Percentiles rank a stretch among this genome's conserved stretches.
Conservation (phyloP, 2,888 invertebrate species). For the Latheticus oryzae region DNA sequence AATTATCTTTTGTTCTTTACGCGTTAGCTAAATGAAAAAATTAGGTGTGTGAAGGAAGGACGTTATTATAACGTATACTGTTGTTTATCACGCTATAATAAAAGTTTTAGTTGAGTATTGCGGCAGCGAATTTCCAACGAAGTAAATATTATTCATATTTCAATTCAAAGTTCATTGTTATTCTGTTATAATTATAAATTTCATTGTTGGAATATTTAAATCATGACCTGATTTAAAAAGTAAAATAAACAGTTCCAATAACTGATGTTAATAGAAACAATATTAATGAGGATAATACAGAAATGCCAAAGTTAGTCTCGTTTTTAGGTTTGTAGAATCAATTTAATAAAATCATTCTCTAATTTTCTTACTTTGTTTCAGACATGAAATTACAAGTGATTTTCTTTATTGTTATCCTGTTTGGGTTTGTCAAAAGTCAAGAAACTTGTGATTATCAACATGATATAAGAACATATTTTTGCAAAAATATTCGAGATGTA, state of each 20-base stretch:
- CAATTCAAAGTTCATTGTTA: constrained; percentile 28
- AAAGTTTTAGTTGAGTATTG: constrained; percentile 19
- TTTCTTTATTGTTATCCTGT: background rate
- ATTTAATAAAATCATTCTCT: background rate
- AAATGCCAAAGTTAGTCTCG: constrained; percentile 11
- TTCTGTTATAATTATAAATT: constrained; percentile 8
- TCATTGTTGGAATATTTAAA: constrained; percentile 35
- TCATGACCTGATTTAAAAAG: constrained; percentile 31
- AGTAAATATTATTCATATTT: constrained; percentile 10
- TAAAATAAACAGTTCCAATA: constrained; percentile 29
- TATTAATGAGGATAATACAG: constrained; percentile 3
- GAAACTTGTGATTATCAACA: constrained; percentile 51
- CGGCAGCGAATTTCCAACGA: constrained; percentile 17
- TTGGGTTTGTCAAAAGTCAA: background rate
- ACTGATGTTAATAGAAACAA: constrained; percentile 26
- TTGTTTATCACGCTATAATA: constrained; percentile 20
- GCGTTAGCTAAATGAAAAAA: constrained; percentile 26
- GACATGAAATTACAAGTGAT: constrained; percentile 9
- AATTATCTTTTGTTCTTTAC: constrained; percentile 3
- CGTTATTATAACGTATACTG: constrained; percentile 14
- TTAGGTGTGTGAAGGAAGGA: constrained; percentile 19
- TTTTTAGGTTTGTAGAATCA: constrained; percentile 20
- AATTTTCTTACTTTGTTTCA: constrained; percentile 4
- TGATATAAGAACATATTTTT: constrained; percentile 50
- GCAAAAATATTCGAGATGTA: constrained; percentile 51